These are phyloP conservation scores for Thyatira batis DNA, from an alignment of 2,888 invertebrate genomes.

Conservation along the genomic window DNA sequence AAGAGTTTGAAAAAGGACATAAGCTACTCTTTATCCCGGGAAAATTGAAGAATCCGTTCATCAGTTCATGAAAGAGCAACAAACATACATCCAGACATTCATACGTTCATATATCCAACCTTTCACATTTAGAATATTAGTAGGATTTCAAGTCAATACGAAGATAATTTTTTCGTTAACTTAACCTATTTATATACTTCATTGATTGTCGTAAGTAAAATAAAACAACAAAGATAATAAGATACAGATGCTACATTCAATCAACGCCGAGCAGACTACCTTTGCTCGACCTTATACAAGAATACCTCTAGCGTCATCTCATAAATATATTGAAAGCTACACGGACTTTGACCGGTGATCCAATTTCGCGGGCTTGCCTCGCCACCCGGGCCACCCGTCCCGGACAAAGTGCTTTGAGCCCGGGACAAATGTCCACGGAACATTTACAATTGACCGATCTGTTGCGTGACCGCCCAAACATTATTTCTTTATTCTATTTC, in stretches of 20 bases:
- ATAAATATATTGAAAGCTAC: conserved; percentile 1
- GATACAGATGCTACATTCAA: neutral
- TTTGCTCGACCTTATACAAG: too few species aligned
- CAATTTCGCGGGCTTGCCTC: conserved; percentile 29
- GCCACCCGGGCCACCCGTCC: neutral
- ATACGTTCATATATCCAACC: too few species aligned
- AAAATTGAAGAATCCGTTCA: too few species aligned
- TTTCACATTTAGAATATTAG: too few species aligned
- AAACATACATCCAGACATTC: too few species aligned
- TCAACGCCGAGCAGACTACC: neutral
- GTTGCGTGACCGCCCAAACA: conserved; percentile 1
- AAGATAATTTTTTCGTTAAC: too few species aligned
- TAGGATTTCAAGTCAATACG: too few species aligned
- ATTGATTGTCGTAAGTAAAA: neutral
- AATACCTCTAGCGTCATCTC: neutral
- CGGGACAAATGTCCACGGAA: conserved; percentile 3
- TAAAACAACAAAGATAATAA: neutral
- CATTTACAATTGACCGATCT: conserved; percentile 12
- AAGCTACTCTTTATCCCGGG: too few species aligned
- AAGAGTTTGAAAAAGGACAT: too few species aligned
- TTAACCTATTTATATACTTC: too few species aligned
- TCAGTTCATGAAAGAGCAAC: too few species aligned
- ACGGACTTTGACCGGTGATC: conserved; percentile 19
- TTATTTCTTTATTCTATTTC: conserved; percentile 2
- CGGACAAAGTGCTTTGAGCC: conserved; percentile 15